phyloP scores from a whole-genome alignment of 2,888 invertebrate genomes.

The Diploptera punctata region DNA sequence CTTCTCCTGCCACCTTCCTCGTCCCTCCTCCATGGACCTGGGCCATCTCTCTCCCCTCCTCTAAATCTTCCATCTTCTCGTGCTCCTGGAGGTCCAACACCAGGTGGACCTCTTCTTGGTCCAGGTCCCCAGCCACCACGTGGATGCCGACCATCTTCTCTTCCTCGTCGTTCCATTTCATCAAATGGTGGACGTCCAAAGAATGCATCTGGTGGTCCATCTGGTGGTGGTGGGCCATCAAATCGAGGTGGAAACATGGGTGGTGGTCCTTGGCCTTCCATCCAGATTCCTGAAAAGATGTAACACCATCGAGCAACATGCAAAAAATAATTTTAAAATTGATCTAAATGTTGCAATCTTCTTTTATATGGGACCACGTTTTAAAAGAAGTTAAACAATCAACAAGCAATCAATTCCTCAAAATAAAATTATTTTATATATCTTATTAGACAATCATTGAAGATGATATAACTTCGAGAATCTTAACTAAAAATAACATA shows the following conservation, averaged over 20 bases:
- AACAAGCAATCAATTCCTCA: too few species aligned
- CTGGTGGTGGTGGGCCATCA: constrained; percentile 50
- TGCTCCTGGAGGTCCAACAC: constrained; percentile 39
- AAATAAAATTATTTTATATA: too few species aligned
- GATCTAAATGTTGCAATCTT: too few species aligned
- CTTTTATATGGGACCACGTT: too few species aligned
- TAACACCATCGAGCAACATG: background rate
- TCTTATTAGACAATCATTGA: too few species aligned
- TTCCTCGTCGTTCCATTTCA: constrained; percentile 44
- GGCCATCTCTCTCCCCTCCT: constrained; percentile 39
- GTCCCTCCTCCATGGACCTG: constrained; percentile 36
- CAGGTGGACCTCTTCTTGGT: constrained; percentile 43
- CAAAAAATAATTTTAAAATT: background rate
- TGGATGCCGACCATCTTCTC: constrained; percentile 49
- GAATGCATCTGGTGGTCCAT: constrained; percentile 46
- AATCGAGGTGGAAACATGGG: constrained; percentile 48
- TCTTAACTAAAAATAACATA: too few species aligned
- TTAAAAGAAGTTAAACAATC: too few species aligned
- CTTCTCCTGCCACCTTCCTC: constrained; percentile 32
- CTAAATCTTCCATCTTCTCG: constrained; percentile 41
- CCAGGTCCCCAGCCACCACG: constrained; percentile 43
- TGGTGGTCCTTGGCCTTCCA: constrained; percentile 45
- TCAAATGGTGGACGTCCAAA: constrained; percentile 47
- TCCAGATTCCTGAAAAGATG: constrained; percentile 44
- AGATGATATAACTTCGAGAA: too few species aligned